Evolutionary conservation across 1,140 invertebrate species (phyloP), one percentile per base, ranked within the genome.

Genomic region (Drosophila setifemur): DNA sequence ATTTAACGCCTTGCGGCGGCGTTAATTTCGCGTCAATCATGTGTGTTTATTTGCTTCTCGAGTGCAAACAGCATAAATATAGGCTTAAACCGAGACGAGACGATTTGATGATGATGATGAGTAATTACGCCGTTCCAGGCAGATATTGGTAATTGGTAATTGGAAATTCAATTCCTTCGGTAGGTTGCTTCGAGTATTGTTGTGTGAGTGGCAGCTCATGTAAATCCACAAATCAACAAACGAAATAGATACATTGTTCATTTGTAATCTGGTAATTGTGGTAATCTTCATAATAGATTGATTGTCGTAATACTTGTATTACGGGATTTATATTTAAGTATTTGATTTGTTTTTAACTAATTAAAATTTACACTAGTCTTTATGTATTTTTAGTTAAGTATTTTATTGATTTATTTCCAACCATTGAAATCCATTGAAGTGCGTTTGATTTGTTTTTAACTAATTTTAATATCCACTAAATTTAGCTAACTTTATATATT

Each of bases 11-110:
- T 45, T 18, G 40, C 8, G 47, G 37, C 14, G 25, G 66, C 60
- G 49, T 66, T 43, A 42, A 67, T 29, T 44, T 21, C 12, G 33
- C 33, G 14, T 37, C 33, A 67, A 64, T 67, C 58, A 67, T 67
- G 45, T 52, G 61, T 54, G 43, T 44, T 40, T 63, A 42, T 64
- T 64, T 64, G 21, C 57, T 11, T 12, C 26, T 58, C 14, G n/a
- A 37, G 42, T 18, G 16, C 39, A 61, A 61, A 29, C 29, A 63
- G 21, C 39, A 61, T 47, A 45, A 39, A 63, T 23, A 40, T 29
- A 55, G n/a, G 33, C 33, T 16, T 33, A 43, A 8, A 21, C 9
- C 23, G 14, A 23, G 40, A 8, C n/a, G n/a, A n/a, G n/a, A n/a
- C n/a, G n/a, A 35, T 18, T 33, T 25, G 5, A 21, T 16, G 25